Percentiles rank a stretch among this genome's conserved stretches.
Conservation (phyloP, 2,888 invertebrate genomes). For the Aspidapion aeneum region DNA sequence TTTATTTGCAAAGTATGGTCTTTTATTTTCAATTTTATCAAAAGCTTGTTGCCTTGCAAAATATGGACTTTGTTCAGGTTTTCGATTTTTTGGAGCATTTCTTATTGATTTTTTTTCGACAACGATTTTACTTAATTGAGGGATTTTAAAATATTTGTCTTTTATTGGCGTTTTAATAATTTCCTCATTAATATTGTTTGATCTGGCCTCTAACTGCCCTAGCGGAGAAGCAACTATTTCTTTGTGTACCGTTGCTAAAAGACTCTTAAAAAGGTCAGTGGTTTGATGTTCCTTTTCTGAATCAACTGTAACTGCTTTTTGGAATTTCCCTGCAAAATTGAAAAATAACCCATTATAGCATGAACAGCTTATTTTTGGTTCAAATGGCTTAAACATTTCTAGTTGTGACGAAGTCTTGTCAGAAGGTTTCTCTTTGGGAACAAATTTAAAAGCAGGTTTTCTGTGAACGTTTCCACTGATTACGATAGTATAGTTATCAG, state of each 20-base stretch:
- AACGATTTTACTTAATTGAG: not conserved
- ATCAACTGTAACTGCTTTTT: not conserved
- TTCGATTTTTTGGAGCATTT: not conserved
- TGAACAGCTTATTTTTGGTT: not conserved
- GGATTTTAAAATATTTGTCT: not conserved
- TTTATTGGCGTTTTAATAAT: no score
- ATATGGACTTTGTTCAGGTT: not conserved
- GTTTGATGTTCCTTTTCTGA: not conserved
- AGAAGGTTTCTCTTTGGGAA: slow-evolving; percentile 6
- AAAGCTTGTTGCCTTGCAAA: not conserved
- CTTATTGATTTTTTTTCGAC: not conserved
- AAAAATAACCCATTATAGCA: not conserved
- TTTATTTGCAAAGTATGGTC: not conserved
- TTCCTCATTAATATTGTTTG: not conserved
- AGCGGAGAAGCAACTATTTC: not conserved
- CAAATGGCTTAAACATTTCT: not conserved
- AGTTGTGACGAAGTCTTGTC: not conserved
- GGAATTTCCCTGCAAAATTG: not conserved
- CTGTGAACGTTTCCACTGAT: slow-evolving; percentile 18
- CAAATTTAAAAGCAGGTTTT: slow-evolving; percentile 24
- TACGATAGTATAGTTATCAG: slow-evolving; percentile 27
- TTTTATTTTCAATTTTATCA: not conserved
- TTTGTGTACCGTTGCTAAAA: not conserved
- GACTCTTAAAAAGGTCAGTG: not conserved
- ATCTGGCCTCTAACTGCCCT: not conserved